Conservation (phyloP, 2,888 invertebrate species). For the Drosophila paracracens region DNA sequence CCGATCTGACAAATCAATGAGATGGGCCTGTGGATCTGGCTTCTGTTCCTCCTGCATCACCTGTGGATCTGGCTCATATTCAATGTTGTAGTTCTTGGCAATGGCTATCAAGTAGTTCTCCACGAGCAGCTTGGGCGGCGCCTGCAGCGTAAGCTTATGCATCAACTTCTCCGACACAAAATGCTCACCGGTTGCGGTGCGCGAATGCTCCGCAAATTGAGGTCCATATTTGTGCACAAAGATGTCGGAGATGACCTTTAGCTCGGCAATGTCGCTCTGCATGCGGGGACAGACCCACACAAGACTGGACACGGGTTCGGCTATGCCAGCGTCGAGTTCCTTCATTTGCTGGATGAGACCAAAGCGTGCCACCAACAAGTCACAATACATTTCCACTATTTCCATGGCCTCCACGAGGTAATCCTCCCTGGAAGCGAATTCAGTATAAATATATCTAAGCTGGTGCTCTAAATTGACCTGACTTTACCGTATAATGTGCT, state of each 20-base stretch:
- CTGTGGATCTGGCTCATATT: slow-evolving; percentile 97
- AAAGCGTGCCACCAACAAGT: slow-evolving; percentile 97
- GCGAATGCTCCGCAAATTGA: slow-evolving; percentile 95
- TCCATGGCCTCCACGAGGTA: slow-evolving; percentile 99
- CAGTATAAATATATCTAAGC: neutral
- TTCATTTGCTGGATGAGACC: slow-evolving; percentile 99
- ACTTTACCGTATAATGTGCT: slow-evolving; percentile 94
- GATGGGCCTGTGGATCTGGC: slow-evolving; percentile 86
- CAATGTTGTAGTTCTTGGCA: slow-evolving; percentile 96
- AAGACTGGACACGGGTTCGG: slow-evolving; percentile 96
- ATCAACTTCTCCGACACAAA: slow-evolving; percentile 95
- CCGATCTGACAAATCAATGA: slow-evolving; percentile 88
- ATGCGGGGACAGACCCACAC: slow-evolving; percentile 98
- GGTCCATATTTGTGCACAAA: slow-evolving; percentile 95
- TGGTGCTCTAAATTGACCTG: neutral
- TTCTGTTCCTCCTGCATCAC: slow-evolving; percentile 91
- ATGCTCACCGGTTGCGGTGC: slow-evolving; percentile 94
- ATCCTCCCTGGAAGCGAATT: slow-evolving; percentile 90
- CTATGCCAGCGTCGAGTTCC: slow-evolving; percentile 96
- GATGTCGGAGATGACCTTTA: slow-evolving; percentile 94
- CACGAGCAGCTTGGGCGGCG: slow-evolving; percentile 97
- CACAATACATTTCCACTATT: slow-evolving; percentile 99
- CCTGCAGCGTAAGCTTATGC: slow-evolving; percentile 96
- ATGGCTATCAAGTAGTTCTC: slow-evolving; percentile 98
- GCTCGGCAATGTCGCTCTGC: slow-evolving; percentile 92